Evolutionary conservation across 1,140 invertebrate species (phyloP), one percentile per base, ranked within the genome.

Genomic region (Trichonephila inaurata): DNA sequence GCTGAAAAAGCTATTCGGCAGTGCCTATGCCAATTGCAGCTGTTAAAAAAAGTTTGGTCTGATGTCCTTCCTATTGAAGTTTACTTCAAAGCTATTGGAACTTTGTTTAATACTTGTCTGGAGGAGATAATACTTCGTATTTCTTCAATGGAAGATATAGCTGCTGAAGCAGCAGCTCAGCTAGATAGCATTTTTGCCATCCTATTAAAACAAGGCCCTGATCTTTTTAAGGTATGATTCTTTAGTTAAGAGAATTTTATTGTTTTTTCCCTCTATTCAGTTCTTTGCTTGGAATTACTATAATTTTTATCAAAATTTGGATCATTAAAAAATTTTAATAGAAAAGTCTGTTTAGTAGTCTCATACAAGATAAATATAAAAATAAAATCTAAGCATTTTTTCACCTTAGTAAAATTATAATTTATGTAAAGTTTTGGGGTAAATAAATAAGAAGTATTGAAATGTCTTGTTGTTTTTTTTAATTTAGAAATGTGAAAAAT

Each of bases 11-110:
- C 97, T 28, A 95, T 99, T 10, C 96, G 97, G 33, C 98, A 98
- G 95, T 98, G 98, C 95, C 96, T 98, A 58, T 96, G 98, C 82
- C 98, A 98, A 95, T 96, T 99, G 91, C 97, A 98, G 95, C 96
- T 98, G 92, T 95, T 99, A 2, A 97, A 98, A 96, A 98, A 97
- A 92, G 97, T 99, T 0, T 99, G 98, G 98, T 96, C 97, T 77
- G 96, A 97, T 93, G 97, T 98, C 5, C 96, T 98, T 83, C 97
- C 97, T 1, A 94, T 95, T 19, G 97, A 97, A 95, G 96, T 97
- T 16, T 98, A 97, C 95, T 96, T 96, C 89, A 97, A 97, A 96
- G 96, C 96, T 82, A 96, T 97, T 28, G 97, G 97, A 66, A 96
- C 96, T 61, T 96, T 97, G 82, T 95, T 97, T 66, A 97, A 97